Conservation (phyloP, 2,797 vertebrate species). For the Psittacula derbiana region DNA sequence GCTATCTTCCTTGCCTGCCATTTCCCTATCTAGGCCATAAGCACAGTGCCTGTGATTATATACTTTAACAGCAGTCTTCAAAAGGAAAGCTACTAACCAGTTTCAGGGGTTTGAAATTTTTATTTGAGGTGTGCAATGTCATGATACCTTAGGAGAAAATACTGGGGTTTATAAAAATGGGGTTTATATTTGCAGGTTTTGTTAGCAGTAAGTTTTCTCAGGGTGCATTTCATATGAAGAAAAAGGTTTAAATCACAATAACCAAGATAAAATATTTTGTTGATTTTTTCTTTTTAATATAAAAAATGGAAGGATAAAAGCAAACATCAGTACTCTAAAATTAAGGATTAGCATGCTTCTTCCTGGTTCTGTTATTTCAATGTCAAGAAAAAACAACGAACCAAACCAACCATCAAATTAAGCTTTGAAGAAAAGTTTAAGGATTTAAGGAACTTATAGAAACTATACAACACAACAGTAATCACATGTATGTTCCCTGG, state of each 20-base stretch:
- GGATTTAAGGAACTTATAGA: neutral
- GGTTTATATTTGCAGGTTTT: neutral
- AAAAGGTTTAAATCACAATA: neutral
- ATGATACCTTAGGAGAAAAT: neutral
- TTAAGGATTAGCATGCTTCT: neutral
- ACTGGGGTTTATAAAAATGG: neutral
- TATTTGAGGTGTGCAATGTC: neutral
- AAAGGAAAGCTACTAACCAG: neutral
- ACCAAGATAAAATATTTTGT: neutral
- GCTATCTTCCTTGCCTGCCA: neutral
- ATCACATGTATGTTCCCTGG: neutral
- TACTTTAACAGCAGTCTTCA: neutral
- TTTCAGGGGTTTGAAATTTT: rapidly evolving
- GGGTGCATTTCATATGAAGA: neutral
- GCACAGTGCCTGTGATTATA: neutral
- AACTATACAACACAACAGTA: neutral
- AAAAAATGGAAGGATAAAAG: neutral
- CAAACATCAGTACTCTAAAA: neutral
- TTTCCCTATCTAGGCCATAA: neutral
- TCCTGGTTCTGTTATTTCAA: neutral
- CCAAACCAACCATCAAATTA: neutral
- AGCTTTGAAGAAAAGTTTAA: neutral
- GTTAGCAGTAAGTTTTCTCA: neutral
- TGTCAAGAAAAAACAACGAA: neutral
- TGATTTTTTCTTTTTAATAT: neutral